Evolutionary conservation across 2,888 invertebrate genomes (phyloP).

Genomic region (Rotaria macrura): DNA sequence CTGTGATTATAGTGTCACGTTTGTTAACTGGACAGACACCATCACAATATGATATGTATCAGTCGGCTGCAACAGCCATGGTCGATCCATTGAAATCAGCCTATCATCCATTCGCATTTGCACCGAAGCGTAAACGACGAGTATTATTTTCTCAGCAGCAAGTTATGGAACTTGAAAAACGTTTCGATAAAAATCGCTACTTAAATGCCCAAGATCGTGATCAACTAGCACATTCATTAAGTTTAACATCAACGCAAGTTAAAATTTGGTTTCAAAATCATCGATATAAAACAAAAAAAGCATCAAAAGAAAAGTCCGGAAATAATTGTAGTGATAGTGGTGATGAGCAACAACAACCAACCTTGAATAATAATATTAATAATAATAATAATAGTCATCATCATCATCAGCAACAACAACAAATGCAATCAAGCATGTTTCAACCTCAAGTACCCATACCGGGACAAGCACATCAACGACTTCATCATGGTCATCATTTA

Average conservation of each 20-base stretch:
- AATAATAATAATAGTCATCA: neutral
- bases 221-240: neutral
- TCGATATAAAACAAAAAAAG: slow-evolving; percentile 34
- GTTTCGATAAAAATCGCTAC: slow-evolving; percentile 14
- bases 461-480: neutral
- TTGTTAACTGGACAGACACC: slow-evolving; percentile 6
- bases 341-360: neutral
- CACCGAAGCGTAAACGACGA: slow-evolving; percentile 15
- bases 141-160: slow-evolving; percentile 6
- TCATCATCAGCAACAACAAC: neutral
- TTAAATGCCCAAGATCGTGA: slow-evolving; percentile 20
- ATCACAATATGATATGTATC: slow-evolving; percentile 16
- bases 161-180: neutral
- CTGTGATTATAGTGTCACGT: neutral
- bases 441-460: neutral
- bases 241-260: slow-evolving; percentile 21
- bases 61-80: neutral
- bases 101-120: slow-evolving; percentile 15
- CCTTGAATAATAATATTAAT: too few relatives aligned
- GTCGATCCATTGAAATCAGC: slow-evolving; percentile 15
- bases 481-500: slow-evolving; percentile 1
- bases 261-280: slow-evolving; percentile 35
- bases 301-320: slow-evolving; percentile 24
- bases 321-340: neutral
- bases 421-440: neutral